Conservation (phyloP, 2,888 invertebrate genomes). For the Leistus spinibarbis region DNA sequence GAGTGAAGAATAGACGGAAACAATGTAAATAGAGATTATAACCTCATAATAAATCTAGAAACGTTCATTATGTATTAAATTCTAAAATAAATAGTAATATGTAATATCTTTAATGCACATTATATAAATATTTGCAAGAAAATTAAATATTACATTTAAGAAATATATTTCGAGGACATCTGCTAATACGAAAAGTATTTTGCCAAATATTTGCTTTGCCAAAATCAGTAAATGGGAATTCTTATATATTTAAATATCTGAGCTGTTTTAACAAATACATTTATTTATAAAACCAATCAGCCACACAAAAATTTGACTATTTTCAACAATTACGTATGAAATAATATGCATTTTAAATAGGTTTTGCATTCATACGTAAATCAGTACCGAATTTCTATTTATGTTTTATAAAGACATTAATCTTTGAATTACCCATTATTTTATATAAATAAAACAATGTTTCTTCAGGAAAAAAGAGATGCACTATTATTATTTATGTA, state of each 20-base stretch:
- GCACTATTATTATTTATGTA: too few species aligned
- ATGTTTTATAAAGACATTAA: too few species aligned
- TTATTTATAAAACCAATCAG: neutral
- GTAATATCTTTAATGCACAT: neutral
- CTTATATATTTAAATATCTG: neutral
- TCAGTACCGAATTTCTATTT: too few species aligned
- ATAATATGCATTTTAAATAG: conserved; percentile 19
- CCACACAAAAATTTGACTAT: neutral
- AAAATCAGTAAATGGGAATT: neutral
- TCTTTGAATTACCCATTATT: too few species aligned
- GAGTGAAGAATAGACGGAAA: too few species aligned
- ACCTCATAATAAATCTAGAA: too few species aligned
- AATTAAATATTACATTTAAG: neutral
- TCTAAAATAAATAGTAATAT: neutral
- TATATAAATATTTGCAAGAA: neutral
- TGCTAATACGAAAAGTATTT: neutral
- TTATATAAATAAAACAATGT: too few species aligned
- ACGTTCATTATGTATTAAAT: too few species aligned
- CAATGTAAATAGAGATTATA: too few species aligned
- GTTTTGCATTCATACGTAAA: too few species aligned
- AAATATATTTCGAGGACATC: neutral
- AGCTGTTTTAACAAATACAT: neutral
- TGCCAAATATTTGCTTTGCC: neutral
- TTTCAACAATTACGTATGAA: conserved; percentile 11
- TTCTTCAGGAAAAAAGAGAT: too few species aligned